A percentile compares a stretch with the other conserved stretches of the same genome.
Evolutionary conservation across 1,140 invertebrate species (phyloP).

Genomic region (Odontomachus brunneus): DNA sequence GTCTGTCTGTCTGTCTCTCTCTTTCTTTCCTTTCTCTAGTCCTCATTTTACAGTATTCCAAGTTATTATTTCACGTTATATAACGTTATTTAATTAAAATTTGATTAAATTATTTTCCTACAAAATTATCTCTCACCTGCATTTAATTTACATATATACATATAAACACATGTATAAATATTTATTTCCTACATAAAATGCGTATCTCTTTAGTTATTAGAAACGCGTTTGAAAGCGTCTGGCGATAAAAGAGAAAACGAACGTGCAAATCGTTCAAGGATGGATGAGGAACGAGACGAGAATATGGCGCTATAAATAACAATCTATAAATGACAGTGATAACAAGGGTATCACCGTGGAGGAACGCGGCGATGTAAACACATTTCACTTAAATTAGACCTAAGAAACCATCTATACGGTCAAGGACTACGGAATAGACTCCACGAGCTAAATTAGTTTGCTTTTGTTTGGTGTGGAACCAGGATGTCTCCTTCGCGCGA

Average conservation of each 20-base stretch:
- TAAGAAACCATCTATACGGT: neutral
- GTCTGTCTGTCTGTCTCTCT: no score
- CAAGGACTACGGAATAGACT: conserved; percentile 9
- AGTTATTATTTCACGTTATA: conserved; percentile 14
- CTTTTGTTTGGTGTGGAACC: neutral
- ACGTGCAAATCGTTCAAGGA: neutral
- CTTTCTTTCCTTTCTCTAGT: neutral
- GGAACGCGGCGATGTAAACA: neutral
- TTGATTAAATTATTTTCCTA: conserved; percentile 5
- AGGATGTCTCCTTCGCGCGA: neutral
- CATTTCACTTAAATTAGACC: conserved; percentile 9
- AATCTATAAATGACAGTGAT: neutral
- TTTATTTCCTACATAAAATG: neutral
- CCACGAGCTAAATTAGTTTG: neutral
- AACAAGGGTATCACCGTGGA: neutral
- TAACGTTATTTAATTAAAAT: conserved; percentile 8
- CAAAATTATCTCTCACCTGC: neutral
- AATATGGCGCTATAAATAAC: conserved; percentile 36
- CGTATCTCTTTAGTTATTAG: neutral
- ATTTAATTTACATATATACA: conserved; percentile 25
- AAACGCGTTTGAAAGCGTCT: neutral
- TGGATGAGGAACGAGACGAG: conserved; percentile 6
- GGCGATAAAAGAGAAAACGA: neutral
- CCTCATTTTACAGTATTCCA: conserved; percentile 20
- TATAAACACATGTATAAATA: conserved; percentile 17